Evolutionary conservation across 2,113 vertebrate genomes (phyloP), one percentile per base, ranked within the genome.

Genomic region (Oreochromis tanganicae): DNA sequence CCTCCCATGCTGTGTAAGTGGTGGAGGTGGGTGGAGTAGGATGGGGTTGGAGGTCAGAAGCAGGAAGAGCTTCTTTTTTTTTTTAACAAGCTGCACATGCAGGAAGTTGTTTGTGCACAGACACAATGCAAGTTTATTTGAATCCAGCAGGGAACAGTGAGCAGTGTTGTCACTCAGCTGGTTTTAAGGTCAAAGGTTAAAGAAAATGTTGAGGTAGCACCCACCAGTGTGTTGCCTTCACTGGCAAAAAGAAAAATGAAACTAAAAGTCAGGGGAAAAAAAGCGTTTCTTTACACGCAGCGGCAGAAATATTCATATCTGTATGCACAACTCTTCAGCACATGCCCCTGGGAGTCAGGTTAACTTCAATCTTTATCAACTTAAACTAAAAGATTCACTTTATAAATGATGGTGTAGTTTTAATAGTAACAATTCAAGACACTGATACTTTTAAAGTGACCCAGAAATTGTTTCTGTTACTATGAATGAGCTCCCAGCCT

Each of bases 81-180:
- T 71, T 75, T 89, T 95, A 93, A 94, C 94, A 93, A 93, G 89
- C 90, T 85, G 92, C 88, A 89, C 24, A 90, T 78, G 80, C 93
- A 95, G 95, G 95, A 96, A 95, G 94, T 92, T 94, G 95, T 96
- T 96, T 95, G 94, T 94, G 94, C 92, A 86, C 89, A 80, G 86
- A 94, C 81, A 96, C 94, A 96, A 96, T 86, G 87, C 87, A 36
- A 86, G 91, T 94, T 95, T 94, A 94, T 95, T 90, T 93, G 92
- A 88, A 91, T 94, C 92, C 94, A 94, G 92, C 91, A 52, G 95
- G 75, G 94, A 78, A 71, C 87, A 79, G 89, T 88, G n/a, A 63
- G 73, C 52, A 2, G 82, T 54, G 92, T 80, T 87, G 90, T 88
- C 88, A 81, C 91, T 90, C 84, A 21, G 85, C 81, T 68, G 88